Evolutionary conservation across 2,888 invertebrate genomes (phyloP).

Genomic region (Drosophila quasianomalipes): DNA sequence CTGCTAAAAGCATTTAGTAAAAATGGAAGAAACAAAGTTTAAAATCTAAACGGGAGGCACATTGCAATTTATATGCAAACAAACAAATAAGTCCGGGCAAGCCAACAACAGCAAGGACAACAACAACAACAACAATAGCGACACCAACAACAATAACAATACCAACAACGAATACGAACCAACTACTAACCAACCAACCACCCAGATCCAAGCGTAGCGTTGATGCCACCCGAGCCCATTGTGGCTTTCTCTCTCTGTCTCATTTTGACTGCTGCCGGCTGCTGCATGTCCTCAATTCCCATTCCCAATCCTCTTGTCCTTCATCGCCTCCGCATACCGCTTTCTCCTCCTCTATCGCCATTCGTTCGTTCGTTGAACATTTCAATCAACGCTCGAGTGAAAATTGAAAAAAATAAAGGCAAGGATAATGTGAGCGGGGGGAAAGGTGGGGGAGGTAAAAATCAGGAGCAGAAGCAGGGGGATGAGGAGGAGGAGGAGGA

Average conservation of each 20-base stretch:
- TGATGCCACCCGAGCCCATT: constrained; percentile 17
- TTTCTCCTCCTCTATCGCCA: background rate
- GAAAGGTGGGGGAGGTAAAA: background rate
- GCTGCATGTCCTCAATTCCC: constrained; percentile 60
- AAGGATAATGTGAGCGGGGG: constrained; percentile 67
- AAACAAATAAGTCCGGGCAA: constrained; percentile 72
- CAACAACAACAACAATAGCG: constrained; percentile 1
- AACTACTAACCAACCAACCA: constrained; percentile 31
- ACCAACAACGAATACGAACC: constrained; percentile 15
- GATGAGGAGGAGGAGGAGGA: background rate
- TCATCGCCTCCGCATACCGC: constrained; percentile 1
- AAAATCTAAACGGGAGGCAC: constrained; percentile 60
- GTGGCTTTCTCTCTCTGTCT: constrained; percentile 17
- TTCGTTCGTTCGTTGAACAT: constrained; percentile 69
- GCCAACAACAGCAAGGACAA: constrained; percentile 27
- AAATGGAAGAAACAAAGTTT: constrained; percentile 52
- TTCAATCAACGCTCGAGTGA: constrained; percentile 81
- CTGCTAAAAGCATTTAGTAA: constrained; percentile 67
- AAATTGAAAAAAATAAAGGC: constrained; percentile 78
- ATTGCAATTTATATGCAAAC: constrained; percentile 80
- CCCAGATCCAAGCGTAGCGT: constrained; percentile 4
- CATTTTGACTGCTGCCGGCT: constrained; percentile 58
- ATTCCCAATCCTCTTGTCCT: constrained; percentile 17
- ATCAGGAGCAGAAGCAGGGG: background rate
- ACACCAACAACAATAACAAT: background rate